Base-by-base conservation (phyloP, 1,140 invertebrate genomes). In the Camponotus pennsylvanicus region DNA sequence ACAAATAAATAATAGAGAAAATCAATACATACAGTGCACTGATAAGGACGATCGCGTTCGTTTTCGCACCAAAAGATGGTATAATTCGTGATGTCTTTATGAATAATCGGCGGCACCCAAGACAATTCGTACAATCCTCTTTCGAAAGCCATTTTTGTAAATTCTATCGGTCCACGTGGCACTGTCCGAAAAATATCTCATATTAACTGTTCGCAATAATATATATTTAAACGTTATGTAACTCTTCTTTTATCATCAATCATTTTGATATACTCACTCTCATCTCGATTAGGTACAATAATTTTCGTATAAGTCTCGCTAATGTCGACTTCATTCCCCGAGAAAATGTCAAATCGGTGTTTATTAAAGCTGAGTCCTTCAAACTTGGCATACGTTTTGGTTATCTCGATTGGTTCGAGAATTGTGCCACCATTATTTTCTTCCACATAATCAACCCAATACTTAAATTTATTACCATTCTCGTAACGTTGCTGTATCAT, bases 31-130 rank as follows among this genome's bases (percentile, higher is more conserved):
- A 96, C 96, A 49, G 94, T 95, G 90, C 96, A 97, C 64, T 96
- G 96, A 92, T 96, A 96, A 52, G 96, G 96, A 70, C 96, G 92
- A 91, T 96, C 96, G n/a, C 95, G 94, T 3, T 95, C 95, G 73
- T 95, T 96, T 63, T 95, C 95, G 92, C 97, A 98, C 96, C 97
- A 97, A 92, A 97, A 98, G 40, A 98, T 95, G 4, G 97, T 98
- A 86, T 97, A 98, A 91, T 95, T 96, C 1, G 45, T 94, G 52
- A 96, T 93, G 59, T 95, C 92, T 0, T 87, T 83, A 42, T 89
- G 86, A 9, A 82, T 85, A 61, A 89, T 70, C 32, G 96, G 96
- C 45, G 94, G 94, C 76, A 96, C 96, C 97, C 97, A 98, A 42
- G 97, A 97, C 21, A 98, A 93, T 91, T 97, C 96, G 93, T 97